phyloP scores from a whole-genome alignment of 1,140 invertebrate species.

The Agraylea sexmaculata region DNA sequence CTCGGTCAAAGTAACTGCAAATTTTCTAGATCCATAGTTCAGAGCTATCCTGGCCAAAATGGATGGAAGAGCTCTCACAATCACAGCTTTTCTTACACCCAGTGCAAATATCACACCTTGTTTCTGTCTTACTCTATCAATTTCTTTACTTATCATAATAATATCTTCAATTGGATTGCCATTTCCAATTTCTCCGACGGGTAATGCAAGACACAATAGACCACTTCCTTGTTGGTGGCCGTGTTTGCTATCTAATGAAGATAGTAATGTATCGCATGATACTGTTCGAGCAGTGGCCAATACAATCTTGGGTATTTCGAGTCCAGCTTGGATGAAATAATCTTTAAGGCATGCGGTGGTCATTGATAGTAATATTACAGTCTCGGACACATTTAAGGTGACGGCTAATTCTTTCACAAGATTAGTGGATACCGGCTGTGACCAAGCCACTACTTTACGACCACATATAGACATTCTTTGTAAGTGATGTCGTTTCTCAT shows the following conservation, averaged over 20 bases:
- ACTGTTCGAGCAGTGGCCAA: constrained; percentile 43
- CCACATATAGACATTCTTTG: constrained; percentile 61
- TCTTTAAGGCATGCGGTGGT: constrained; percentile 48
- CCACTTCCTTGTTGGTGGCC: constrained; percentile 43
- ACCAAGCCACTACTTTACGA: constrained; percentile 67
- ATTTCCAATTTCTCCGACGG: constrained; percentile 36
- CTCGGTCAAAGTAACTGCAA: constrained; percentile 60
- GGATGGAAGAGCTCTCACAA: constrained; percentile 55
- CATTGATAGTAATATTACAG: constrained; percentile 54
- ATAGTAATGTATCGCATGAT: constrained; percentile 32
- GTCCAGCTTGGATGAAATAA: constrained; percentile 45
- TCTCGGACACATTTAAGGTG: constrained; percentile 49
- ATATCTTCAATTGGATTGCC: constrained; percentile 27
- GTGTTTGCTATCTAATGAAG: constrained; percentile 40
- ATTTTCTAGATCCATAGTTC: constrained; percentile 58
- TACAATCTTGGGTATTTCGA: constrained; percentile 39
- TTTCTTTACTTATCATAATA: constrained; percentile 41
- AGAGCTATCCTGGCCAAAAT: constrained; percentile 53
- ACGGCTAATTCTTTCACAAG: constrained; percentile 44
- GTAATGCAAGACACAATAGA: constrained; percentile 45
- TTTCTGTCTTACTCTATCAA: constrained; percentile 44
- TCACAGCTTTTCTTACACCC: constrained; percentile 52
- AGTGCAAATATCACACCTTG: constrained; percentile 58
- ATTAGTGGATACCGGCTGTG: constrained; percentile 43
- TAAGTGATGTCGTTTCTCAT: constrained; percentile 41